phyloP scores from a whole-genome alignment of 2,888 invertebrate species.

The Spodoptera exigua region DNA sequence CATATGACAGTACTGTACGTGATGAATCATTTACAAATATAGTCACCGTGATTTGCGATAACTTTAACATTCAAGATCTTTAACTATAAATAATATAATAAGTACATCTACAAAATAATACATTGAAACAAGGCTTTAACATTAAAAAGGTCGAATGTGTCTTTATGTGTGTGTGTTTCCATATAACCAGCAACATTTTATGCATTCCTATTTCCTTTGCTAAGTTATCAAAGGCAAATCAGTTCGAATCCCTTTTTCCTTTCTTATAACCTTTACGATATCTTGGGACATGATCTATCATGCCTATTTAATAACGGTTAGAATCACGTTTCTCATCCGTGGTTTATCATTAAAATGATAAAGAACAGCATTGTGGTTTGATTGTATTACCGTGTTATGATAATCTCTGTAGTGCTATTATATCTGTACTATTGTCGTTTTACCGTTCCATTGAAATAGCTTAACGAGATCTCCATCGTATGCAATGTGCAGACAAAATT shows the following conservation, averaged over 20 bases:
- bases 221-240: constrained; percentile 10
- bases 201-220: constrained; percentile 9
- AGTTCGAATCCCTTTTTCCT: constrained; percentile 27
- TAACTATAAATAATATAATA: not conserved
- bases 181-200: not conserved
- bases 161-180: too few species aligned
- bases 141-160: too few species aligned
- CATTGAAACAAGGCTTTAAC: constrained; percentile 8
- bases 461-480: constrained; percentile 1
- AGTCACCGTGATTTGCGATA: constrained; percentile 9
- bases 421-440: not conserved
- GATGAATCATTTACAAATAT: constrained; percentile 14
- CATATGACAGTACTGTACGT: constrained; percentile 1
- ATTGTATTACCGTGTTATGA: constrained; percentile 3
- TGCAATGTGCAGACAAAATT: constrained; percentile 1
- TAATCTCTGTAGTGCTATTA: not conserved
- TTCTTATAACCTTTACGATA: constrained; percentile 35
- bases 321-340: constrained; percentile 49
- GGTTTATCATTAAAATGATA: constrained; percentile 41
- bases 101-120: too few species aligned
- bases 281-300: constrained; percentile 28
- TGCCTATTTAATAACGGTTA: constrained; percentile 29
- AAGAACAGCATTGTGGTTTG: constrained; percentile 11
- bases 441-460: constrained; percentile 1
- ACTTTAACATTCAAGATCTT: constrained; percentile 1